phyloP scores from a whole-genome alignment of 2,113 vertebrate species.

The Ameiurus melas region DNA sequence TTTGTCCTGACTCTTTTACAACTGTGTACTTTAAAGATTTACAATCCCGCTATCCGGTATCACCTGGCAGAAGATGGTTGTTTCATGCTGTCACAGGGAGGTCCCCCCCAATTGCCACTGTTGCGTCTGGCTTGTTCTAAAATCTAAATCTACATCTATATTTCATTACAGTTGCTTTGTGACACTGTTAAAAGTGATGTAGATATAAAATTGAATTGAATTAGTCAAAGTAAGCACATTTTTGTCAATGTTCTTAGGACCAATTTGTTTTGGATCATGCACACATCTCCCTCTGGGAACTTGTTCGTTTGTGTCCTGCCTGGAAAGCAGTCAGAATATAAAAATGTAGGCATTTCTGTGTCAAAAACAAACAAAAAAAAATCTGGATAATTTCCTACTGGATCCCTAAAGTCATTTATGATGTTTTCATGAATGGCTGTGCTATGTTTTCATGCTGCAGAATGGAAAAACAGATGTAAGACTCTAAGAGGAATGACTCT shows the following conservation, averaged over 20 bases:
- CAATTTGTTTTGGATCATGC: neutral
- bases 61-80: neutral
- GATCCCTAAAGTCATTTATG: neutral
- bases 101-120: neutral
- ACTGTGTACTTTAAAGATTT: neutral
- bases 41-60: neutral
- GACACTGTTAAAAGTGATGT: neutral
- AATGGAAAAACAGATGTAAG: slow-evolving; percentile 32
- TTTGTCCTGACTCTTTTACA: neutral
- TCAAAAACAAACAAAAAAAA: neutral
- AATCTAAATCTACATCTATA: neutral
- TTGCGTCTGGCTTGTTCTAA: neutral
- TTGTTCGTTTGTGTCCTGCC: neutral
- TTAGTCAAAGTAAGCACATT: neutral
- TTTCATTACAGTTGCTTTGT: neutral
- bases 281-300: neutral
- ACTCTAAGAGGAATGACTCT: neutral
- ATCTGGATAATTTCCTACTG: slow-evolving; percentile 13
- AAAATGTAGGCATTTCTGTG: neutral
- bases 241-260: neutral
- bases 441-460: neutral
- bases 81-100: neutral
- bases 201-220: neutral
- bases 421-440: slow-evolving; percentile 20
- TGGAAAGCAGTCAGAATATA: neutral